Evolutionary conservation across 2,797 vertebrate genomes (phyloP).

Genomic region (Meriones psammophilus): DNA sequence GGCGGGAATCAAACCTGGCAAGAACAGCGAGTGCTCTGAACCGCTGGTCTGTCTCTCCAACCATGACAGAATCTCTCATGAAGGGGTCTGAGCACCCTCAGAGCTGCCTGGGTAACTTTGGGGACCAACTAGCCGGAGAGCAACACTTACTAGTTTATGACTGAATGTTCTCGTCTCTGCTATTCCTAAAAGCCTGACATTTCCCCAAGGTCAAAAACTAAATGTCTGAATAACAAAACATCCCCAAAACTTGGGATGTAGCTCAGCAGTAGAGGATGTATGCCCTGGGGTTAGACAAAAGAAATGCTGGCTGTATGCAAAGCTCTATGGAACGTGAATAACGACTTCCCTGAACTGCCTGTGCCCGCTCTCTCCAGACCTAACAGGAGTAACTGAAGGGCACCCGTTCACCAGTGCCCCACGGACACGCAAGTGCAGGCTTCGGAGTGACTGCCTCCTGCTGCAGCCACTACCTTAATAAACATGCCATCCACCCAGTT

Average conservation of each 20-base stretch:
- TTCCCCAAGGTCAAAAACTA: not conserved
- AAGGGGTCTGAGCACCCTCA: slow-evolving; percentile 15
- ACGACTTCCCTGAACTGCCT: not conserved
- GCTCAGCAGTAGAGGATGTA: not conserved
- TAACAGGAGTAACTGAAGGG: not conserved
- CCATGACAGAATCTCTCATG: not conserved
- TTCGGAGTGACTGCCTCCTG: not conserved
- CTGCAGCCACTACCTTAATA: not conserved
- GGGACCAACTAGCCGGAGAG: not conserved
- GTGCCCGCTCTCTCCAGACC: not conserved
- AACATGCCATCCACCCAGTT: not conserved
- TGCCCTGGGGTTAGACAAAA: not conserved
- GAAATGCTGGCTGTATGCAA: not conserved
- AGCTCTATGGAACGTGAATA: slow-evolving; percentile 4
- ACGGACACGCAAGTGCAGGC: not conserved
- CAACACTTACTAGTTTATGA: not conserved
- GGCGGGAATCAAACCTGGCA: not conserved
- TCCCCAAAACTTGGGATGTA: not conserved
- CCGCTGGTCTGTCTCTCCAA: not conserved
- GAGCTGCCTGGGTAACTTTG: not conserved
- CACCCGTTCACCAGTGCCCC: not conserved
- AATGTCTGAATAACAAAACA: not conserved
- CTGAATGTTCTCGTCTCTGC: slow-evolving; percentile 8
- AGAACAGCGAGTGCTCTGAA: not conserved
- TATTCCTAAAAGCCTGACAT: slow-evolving; percentile 13